Evolutionary conservation across 2,888 invertebrate genomes (phyloP).

Genomic region (Apamea crenata): DNA sequence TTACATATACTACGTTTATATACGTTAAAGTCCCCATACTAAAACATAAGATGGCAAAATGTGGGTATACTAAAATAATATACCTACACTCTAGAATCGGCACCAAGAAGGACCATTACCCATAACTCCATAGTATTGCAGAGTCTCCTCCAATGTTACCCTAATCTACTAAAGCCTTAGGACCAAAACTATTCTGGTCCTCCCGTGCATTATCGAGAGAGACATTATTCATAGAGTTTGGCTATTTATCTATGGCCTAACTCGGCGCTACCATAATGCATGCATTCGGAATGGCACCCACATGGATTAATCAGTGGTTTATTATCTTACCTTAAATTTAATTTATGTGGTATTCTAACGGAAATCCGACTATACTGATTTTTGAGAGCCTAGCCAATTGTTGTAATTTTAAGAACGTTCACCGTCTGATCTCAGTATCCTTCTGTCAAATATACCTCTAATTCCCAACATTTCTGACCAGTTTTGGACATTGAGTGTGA

Average conservation of each 20-base stretch:
- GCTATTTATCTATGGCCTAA: conserved; percentile 40
- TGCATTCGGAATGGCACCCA: conserved; percentile 66
- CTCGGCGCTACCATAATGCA: conserved; percentile 39
- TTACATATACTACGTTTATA: no score
- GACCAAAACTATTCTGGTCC: conserved; percentile 26
- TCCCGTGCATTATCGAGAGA: conserved; percentile 28
- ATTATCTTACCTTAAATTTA: conserved; percentile 25
- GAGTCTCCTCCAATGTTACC: neutral
- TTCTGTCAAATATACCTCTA: no score
- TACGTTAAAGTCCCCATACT: no score
- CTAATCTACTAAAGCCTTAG: conserved; percentile 22
- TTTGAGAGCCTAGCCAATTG: neutral
- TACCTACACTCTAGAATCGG: neutral
- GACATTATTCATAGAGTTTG: conserved; percentile 57
- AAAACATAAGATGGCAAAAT: neutral
- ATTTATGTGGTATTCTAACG: conserved; percentile 29
- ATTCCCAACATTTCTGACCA: no score
- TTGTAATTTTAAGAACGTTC: no score
- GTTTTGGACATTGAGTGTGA: no score
- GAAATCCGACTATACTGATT: neutral
- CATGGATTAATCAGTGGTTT: conserved; percentile 40
- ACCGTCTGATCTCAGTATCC: no score
- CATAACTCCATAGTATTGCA: neutral
- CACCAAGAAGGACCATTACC: neutral
- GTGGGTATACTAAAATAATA: no score